phyloP scores from a whole-genome alignment of 1,140 invertebrate genomes.

The Lepidostoma basale region DNA sequence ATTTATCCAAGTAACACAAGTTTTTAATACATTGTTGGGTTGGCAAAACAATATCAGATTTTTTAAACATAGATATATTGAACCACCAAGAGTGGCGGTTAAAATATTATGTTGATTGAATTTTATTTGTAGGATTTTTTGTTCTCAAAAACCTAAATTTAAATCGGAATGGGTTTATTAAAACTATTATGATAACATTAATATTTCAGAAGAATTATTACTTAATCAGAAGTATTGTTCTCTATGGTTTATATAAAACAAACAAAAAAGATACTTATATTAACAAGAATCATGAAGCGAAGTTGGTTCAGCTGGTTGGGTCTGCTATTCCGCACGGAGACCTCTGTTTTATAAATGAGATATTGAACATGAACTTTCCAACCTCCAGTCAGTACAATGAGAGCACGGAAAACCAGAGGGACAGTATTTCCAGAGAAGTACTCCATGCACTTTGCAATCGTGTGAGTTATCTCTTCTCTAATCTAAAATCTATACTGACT shows the following conservation, averaged over 20 bases:
- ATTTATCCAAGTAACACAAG: too few species aligned
- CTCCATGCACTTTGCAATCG: background rate
- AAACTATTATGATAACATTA: too few species aligned
- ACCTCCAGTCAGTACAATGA: background rate
- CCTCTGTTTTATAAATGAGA: slow-evolving; percentile 17
- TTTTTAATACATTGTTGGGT: too few species aligned
- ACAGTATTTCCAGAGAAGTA: background rate
- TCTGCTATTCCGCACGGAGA: background rate
- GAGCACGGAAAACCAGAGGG: background rate
- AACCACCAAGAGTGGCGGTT: too few species aligned
- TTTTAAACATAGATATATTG: too few species aligned
- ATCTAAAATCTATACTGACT: too few species aligned
- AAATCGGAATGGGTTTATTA: too few species aligned
- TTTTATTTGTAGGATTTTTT: too few species aligned
- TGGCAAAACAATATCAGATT: too few species aligned
- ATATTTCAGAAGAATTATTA: slow-evolving; percentile 8
- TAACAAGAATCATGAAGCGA: background rate
- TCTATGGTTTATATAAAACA: background rate
- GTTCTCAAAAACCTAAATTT: too few species aligned
- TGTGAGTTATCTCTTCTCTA: too few species aligned
- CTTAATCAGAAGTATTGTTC: slow-evolving; percentile 4
- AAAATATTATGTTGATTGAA: too few species aligned
- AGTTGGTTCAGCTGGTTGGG: background rate
- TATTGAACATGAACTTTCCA: slow-evolving; percentile 13
- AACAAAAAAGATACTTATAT: background rate